Percentiles rank a stretch among this genome's conserved stretches.
Evolutionary conservation across 2,888 invertebrate genomes (phyloP).

Genomic region (Salticus scenicus): DNA sequence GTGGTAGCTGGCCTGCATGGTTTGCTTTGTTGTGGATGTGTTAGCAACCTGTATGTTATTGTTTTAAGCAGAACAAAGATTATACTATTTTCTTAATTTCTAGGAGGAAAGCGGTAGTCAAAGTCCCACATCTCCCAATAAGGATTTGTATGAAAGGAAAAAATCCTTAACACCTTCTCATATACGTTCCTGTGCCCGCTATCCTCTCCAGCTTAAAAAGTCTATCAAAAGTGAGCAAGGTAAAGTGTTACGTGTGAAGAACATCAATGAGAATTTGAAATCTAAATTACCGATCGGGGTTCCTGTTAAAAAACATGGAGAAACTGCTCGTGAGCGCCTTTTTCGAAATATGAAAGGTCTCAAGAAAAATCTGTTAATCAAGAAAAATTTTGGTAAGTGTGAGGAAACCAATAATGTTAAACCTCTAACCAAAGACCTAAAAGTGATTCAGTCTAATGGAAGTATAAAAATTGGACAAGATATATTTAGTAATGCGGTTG

Average conservation of each 20-base stretch:
- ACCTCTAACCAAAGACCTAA: slow-evolving; percentile 35
- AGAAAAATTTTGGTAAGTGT: slow-evolving; percentile 51
- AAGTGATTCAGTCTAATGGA: slow-evolving; percentile 31
- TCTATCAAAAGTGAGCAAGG: slow-evolving; percentile 62
- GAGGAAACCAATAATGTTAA: slow-evolving; percentile 41
- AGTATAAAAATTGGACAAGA: slow-evolving; percentile 59
- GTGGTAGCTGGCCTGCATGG: slow-evolving; percentile 22
- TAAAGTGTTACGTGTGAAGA: slow-evolving; percentile 56
- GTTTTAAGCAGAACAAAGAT: background rate
- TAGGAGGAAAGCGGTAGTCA: slow-evolving; percentile 57
- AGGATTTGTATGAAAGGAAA: slow-evolving; percentile 29
- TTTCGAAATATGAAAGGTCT: slow-evolving; percentile 71
- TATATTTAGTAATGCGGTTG: slow-evolving; percentile 40
- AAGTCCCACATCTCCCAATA: slow-evolving; percentile 37
- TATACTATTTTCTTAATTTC: slow-evolving; percentile 54
- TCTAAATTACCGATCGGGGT: slow-evolving; percentile 51
- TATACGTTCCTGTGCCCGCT: slow-evolving; percentile 70
- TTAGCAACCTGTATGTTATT: background rate
- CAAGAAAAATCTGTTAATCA: slow-evolving; percentile 69
- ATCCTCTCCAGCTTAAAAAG: slow-evolving; percentile 66
- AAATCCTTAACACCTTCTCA: slow-evolving; percentile 55
- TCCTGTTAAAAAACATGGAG: slow-evolving; percentile 62
- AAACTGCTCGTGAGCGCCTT: slow-evolving; percentile 71
- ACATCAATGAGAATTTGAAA: slow-evolving; percentile 62
- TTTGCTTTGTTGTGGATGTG: slow-evolving; percentile 22